These are phyloP conservation scores for Bujurquina vittata DNA, from an alignment of 2,113 vertebrate species.

Conservation along the genomic window DNA sequence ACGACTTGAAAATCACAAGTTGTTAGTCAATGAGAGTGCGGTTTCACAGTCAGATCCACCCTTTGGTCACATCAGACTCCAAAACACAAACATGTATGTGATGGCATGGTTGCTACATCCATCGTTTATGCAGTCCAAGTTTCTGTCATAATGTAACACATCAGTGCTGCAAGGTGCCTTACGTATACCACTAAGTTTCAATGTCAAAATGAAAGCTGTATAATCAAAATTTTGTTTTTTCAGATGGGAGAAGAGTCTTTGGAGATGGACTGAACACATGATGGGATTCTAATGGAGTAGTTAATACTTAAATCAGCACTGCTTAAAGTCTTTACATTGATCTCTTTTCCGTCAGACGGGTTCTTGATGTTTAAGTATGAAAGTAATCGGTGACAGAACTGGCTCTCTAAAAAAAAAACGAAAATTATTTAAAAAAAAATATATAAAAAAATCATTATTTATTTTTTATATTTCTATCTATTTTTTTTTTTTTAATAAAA, in stretches of 20 bases:
- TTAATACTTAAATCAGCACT: not conserved
- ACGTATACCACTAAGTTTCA: not conserved
- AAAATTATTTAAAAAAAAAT: too few species aligned
- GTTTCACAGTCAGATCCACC: too few species aligned
- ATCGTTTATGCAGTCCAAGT: too few species aligned
- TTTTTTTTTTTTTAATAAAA: too few species aligned
- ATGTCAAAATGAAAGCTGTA: not conserved
- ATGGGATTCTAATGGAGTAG: not conserved
- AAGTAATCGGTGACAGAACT: too few species aligned
- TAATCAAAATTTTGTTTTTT: constrained; percentile 11
- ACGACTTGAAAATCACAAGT: not conserved
- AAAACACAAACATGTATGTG: not conserved
- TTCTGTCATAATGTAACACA: not conserved
- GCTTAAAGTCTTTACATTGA: not conserved
- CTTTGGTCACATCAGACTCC: not conserved
- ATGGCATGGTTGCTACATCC: not conserved
- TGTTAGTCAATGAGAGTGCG: too few species aligned
- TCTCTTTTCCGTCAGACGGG: too few species aligned
- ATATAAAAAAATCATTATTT: too few species aligned
- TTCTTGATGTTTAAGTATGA: too few species aligned
- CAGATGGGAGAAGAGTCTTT: not conserved
- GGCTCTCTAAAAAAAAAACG: too few species aligned
- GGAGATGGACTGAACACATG: not conserved
- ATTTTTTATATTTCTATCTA: too few species aligned
- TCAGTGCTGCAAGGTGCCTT: not conserved